Base-by-base conservation (phyloP, 2,113 vertebrate species). In the Xenopus laevis region DNA sequence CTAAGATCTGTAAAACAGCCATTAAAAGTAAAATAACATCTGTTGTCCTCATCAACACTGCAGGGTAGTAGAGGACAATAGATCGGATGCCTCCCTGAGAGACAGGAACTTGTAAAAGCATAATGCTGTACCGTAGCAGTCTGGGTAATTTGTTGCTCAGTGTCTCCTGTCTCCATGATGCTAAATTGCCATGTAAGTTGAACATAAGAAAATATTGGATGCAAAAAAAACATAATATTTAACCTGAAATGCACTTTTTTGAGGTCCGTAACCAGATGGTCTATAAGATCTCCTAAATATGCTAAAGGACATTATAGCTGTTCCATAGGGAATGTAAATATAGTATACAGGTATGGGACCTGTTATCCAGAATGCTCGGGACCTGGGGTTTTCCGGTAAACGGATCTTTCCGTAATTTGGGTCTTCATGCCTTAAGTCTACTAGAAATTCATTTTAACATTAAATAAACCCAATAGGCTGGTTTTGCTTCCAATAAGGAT, bases 11-110 rank as follows among this genome's bases (percentile, higher is more conserved):
- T 55, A 55, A n/a, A 55, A 50, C 15, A 50, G 15, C 17, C 53
- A 55, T 55, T 55, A 18, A 55, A 55, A 55, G 53, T 55, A 55
- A 55, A 55, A 16, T 55, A 55, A 13, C 53, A 55, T 55, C 53
- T 55, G 53, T 18, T 55, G 53, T 55, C 53, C 17, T 55, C 16
- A 18, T n/a, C 53, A 55, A 55, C 53, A 8, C 53, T 55, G 17
- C 17, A 7, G 53, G 53, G 53, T 55, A 8, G 53, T 55, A 55
- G 53, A 55, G 53, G 53, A 55, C 17, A 55, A 55, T n/a, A 55
- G 53, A 55, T 55, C 15, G 1, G 53, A 55, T n/a, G 2, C 47
- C 47, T 50, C 12, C 47, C 11, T 50, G 11, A 16, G 17, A 55
- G 17, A 55, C 53, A 55, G 15, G 17, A 55, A 55, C 17, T 18